Evolutionary conservation across 2,113 vertebrate genomes (phyloP), one percentile per base, ranked within the genome.

Genomic region (Hucho hucho): DNA sequence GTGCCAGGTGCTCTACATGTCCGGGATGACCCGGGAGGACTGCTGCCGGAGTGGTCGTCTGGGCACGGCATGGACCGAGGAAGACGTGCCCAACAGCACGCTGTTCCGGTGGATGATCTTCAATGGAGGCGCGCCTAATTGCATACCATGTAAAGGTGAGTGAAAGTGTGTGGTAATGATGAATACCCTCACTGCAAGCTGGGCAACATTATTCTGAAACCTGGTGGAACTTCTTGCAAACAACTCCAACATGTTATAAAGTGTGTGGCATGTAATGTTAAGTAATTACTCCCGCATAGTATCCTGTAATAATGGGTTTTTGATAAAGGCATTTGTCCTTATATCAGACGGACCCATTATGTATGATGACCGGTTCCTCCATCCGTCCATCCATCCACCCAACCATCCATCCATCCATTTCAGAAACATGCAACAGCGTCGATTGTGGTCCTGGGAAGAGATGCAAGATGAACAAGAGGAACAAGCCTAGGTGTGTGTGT

Each of bases 41-140:
- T 96, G 95, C 84, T 96, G 95, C 84, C 94, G 92, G 83, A 94
- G 91, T 0, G 94, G 94, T 29, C 92, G 93, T 37, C 87, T 96
- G 64, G 95, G 94, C 63, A 95, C 95, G n/a, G 94, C 95, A 0
- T 96, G 95, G 95, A 96, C 95, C 0, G 95, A 95, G 49, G 95
- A 96, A 81, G 95, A 96, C 14, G 95, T 95, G 58, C 95, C 93
- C 37, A 94, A 95, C 85, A 95, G 94, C 80, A 95, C 94, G 1
- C 93, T 96, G 18, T 96, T 96, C 78, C 93, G 95, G 75, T 96
- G 95, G 95, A 93, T 96, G 94, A 95, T 96, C 82, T 95, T 96
- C 84, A 95, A 94, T 14, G 95, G 95, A 6, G 95, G 95, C 13
- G 95, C 95, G 26, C 95, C 95, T 6, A 95, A 96, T 82, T 96